These are phyloP conservation scores for Habrosyne pyritoides DNA, from an alignment of 2,888 invertebrate species.

Conservation along the genomic window DNA sequence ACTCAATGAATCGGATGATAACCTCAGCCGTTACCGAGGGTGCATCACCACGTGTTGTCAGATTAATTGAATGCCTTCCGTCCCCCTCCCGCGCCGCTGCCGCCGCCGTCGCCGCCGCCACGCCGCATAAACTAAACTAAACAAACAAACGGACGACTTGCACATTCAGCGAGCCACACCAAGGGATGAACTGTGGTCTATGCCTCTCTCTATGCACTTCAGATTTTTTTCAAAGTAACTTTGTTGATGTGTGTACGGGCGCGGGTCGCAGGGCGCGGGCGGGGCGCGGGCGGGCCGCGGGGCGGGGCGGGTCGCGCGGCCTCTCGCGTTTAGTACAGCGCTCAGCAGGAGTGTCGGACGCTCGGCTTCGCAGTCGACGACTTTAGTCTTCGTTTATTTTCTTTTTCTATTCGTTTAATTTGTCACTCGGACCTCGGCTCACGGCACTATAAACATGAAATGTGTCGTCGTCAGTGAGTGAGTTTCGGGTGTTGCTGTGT, in stretches of 20 bases:
- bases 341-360: conserved; percentile 83
- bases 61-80: conserved; percentile 74
- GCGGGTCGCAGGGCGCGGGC: conserved; percentile 69
- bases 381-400: conserved; percentile 83
- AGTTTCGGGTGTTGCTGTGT: conserved; percentile 59
- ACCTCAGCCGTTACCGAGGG: conserved; percentile 51
- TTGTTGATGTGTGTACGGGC: conserved; percentile 68
- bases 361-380: conserved; percentile 78
- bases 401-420: conserved; percentile 83
- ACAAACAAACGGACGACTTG: conserved; percentile 45
- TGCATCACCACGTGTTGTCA: conserved; percentile 77
- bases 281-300: conserved; percentile 58
- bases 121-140: conserved; percentile 44
- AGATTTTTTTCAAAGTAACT: conserved; percentile 65
- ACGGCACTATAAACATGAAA: conserved; percentile 60
- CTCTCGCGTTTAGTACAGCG: conserved; percentile 81
- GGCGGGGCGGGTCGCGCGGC: conserved; percentile 74
- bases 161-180: conserved; percentile 30
- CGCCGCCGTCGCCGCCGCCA: conserved; percentile 17
- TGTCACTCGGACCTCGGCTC: conserved; percentile 61
- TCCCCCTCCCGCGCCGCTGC: conserved; percentile 32
- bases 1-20: conserved; percentile 67
- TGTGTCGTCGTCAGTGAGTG: conserved; percentile 61
- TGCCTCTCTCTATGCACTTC: conserved; percentile 50
- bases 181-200: conserved; percentile 34